Percentiles rank a stretch among this genome's conserved stretches.
Evolutionary conservation across 2,113 vertebrate species (phyloP).

Genomic region (Ciconia maguari): DNA sequence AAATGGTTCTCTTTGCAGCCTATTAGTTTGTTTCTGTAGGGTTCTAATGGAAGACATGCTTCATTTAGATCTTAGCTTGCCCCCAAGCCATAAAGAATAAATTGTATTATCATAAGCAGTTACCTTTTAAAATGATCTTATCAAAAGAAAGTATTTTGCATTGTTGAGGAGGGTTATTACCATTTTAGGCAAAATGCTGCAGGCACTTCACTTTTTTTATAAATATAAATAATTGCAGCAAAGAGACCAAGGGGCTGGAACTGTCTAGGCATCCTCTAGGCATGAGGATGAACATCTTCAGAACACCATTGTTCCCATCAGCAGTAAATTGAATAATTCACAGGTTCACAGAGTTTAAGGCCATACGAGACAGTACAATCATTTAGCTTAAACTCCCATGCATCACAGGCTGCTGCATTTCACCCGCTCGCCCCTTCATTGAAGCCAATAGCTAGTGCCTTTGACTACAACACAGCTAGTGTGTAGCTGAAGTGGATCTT

Average conservation of each 20-base stretch:
- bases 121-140: slow-evolving; percentile 86
- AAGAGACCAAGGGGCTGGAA: neutral
- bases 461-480: rapidly evolving
- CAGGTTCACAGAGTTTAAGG: neutral
- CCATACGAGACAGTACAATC: neutral
- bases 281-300: neutral
- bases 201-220: slow-evolving; percentile 25
- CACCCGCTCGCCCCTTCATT: neutral
- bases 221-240: slow-evolving; percentile 34
- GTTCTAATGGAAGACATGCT: slow-evolving; percentile 96
- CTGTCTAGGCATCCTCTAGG: neutral
- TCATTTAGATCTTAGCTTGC: slow-evolving; percentile 89
- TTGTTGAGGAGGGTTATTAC: slow-evolving; percentile 76
- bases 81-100: slow-evolving; percentile 88
- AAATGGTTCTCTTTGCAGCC: slow-evolving; percentile 96
- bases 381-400: neutral
- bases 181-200: slow-evolving; percentile 77
- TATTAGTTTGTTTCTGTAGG: slow-evolving; percentile 99
- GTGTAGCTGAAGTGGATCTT: rapidly evolving
- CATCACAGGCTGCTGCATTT: neutral
- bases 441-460: too few relatives aligned
- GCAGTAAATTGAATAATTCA: neutral
- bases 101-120: slow-evolving; percentile 94
- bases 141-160: slow-evolving; percentile 78
- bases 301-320: neutral